Evolutionary conservation across 2,113 vertebrate genomes (phyloP).

Genomic region (Microtus pennsylvanicus): DNA sequence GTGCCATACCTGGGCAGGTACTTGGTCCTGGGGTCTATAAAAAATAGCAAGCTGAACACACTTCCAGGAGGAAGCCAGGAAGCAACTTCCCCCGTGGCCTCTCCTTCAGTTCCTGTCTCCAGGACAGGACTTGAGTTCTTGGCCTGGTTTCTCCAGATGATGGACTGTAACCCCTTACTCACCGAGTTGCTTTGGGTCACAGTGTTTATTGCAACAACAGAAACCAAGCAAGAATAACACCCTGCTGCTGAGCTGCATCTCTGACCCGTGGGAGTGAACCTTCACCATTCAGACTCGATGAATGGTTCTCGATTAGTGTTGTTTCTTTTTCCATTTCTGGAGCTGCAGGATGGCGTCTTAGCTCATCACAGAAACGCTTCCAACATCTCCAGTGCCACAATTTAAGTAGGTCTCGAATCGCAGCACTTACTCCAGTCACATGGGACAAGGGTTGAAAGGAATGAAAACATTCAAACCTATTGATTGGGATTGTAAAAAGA

Average conservation of each 20-base stretch:
- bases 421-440: neutral
- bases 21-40: neutral
- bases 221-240: neutral
- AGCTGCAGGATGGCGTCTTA: neutral
- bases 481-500: neutral
- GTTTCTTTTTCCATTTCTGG: neutral
- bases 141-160: neutral
- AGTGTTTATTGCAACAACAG: neutral
- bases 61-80: neutral
- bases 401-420: neutral
- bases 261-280: neutral
- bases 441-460: rapidly evolving
- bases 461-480: neutral
- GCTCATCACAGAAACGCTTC: neutral
- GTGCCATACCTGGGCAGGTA: too few species aligned
- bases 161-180: neutral
- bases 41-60: neutral
- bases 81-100: neutral
- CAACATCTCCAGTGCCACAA: neutral
- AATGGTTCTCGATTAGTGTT: neutral
- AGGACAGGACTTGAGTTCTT: neutral
- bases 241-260: neutral
- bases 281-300: neutral
- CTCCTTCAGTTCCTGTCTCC: neutral
- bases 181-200: neutral